Evolutionary conservation across 2,888 invertebrate genomes (phyloP).

Genomic region (Dendrolimus pini): DNA sequence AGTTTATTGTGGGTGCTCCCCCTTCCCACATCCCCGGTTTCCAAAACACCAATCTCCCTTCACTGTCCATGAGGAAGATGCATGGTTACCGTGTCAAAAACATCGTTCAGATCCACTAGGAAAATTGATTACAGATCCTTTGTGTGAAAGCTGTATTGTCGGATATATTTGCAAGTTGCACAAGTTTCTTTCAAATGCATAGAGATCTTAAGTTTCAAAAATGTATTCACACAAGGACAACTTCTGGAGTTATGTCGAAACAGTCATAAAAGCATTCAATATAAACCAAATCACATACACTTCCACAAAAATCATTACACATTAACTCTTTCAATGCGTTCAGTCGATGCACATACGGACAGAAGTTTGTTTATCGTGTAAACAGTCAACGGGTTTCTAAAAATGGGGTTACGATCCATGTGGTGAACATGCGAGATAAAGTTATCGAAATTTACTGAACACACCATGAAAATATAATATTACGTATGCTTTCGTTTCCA

Average conservation of each 20-base stretch:
- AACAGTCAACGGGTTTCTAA: conserved; percentile 33
- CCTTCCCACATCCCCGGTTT: conserved; percentile 66
- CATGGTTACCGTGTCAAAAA: conserved; percentile 25
- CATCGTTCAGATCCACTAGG: conserved; percentile 8
- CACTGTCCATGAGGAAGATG: conserved; percentile 55
- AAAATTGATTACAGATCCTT: too few species aligned
- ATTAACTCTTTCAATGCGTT: conserved; percentile 18
- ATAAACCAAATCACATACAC: too few species aligned
- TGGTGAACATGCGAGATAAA: conserved; percentile 27
- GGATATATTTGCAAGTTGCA: too few species aligned
- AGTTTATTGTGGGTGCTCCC: conserved; percentile 57
- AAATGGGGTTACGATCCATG: conserved; percentile 38
- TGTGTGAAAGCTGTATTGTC: too few species aligned
- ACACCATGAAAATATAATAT: background rate
- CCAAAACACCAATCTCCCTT: conserved; percentile 65
- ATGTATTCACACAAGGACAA: too few species aligned
- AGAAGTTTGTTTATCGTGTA: conserved; percentile 34
- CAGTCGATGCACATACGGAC: conserved; percentile 28
- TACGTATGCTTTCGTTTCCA: conserved; percentile 15
- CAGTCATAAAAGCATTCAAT: too few species aligned
- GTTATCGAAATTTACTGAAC: conserved; percentile 18
- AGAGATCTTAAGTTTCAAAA: too few species aligned
- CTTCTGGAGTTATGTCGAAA: too few species aligned
- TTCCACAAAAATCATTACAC: background rate
- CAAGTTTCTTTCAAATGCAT: too few species aligned